Evolutionary conservation across 2,797 vertebrate genomes (phyloP).

Genomic region (Pipistrellus kuhlii): DNA sequence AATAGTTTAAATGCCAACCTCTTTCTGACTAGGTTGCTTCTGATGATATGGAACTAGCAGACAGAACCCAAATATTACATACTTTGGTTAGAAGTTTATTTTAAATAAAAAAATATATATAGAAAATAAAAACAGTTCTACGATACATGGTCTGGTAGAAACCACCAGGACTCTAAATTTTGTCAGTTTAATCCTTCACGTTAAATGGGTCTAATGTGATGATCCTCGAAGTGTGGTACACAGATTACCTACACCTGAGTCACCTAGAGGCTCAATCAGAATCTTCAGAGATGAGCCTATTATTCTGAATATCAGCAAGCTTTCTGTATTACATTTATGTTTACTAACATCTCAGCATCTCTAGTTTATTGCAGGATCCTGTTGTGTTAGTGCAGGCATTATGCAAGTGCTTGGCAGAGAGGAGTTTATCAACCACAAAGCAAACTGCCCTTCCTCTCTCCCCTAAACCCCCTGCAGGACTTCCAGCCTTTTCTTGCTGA

Average conservation of each 20-base stretch:
- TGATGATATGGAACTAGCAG: not conserved
- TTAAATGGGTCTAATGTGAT: not conserved
- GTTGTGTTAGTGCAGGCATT: not conserved
- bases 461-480: not conserved
- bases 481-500: conserved; percentile 23
- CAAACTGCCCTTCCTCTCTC: conserved; percentile 12
- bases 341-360: not conserved
- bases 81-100: conserved; percentile 12
- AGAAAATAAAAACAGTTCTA: not conserved
- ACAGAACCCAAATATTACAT: not conserved
- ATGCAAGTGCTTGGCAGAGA: not conserved
- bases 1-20: not conserved
- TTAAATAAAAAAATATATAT: not conserved
- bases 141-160: not conserved
- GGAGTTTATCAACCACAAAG: conserved; percentile 32
- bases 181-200: not conserved
- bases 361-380: not conserved
- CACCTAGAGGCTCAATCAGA: not conserved
- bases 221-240: not conserved
- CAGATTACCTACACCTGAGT: not conserved
- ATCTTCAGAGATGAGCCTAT: not conserved
- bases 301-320: not conserved
- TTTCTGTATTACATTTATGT: not conserved
- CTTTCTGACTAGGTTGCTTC: not conserved
- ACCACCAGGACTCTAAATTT: not conserved